A percentile compares a stretch with the other conserved stretches of the same genome.
Conservation (phyloP, 2,797 vertebrate genomes). For the Poecilia gillii region DNA sequence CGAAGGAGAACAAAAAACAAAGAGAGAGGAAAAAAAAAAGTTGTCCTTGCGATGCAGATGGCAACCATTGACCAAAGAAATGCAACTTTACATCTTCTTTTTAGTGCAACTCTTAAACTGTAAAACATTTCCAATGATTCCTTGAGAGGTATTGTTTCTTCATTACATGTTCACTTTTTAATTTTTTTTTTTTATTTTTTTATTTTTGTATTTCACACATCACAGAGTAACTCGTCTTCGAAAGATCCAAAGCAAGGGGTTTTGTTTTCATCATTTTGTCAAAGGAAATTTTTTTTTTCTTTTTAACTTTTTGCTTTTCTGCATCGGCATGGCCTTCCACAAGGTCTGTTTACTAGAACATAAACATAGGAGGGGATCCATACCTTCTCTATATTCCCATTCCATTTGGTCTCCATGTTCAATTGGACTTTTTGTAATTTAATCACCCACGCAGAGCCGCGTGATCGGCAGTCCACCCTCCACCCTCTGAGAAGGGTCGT, state of each 20-base stretch:
- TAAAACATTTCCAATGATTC: conserved; percentile 85
- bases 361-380: conserved; percentile 80
- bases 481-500: conserved; percentile 59
- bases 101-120: conserved; percentile 87
- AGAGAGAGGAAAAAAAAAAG: conserved; percentile 36
- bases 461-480: conserved; percentile 73
- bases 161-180: conserved; percentile 58
- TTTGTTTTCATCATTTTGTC: conserved; percentile 72
- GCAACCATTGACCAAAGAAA: conserved; percentile 69
- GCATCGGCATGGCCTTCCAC: conserved; percentile 79
- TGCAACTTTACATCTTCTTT: conserved; percentile 84
- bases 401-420: conserved; percentile 74
- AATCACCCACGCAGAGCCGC: conserved; percentile 66
- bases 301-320: conserved; percentile 72
- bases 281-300: background rate
- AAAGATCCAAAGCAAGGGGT: conserved; percentile 80
- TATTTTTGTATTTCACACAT: conserved; percentile 69
- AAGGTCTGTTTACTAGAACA: conserved; percentile 84
- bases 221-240: conserved; percentile 69
- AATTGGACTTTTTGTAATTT: conserved; percentile 53
- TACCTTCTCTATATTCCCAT: conserved; percentile 70
- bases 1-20: conserved; percentile 11
- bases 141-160: conserved; percentile 80
- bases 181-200: conserved; percentile 59
- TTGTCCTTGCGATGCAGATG: conserved; percentile 81